A percentile compares a stretch with the other conserved stretches of the same genome.
Conservation (phyloP, 2,888 invertebrate genomes). For the Latrodectus hesperus region DNA sequence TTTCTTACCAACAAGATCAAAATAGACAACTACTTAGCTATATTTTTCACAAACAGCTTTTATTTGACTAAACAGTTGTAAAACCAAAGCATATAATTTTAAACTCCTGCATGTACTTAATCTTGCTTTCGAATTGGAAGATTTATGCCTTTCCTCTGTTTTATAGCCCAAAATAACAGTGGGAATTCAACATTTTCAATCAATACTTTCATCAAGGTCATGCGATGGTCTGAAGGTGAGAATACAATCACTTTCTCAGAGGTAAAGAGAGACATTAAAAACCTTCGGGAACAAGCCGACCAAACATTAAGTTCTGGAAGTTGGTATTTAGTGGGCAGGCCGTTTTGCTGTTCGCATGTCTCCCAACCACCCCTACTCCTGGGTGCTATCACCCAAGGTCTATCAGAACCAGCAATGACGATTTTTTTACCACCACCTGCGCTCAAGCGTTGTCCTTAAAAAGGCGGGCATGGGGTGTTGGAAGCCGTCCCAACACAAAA, state of each 20-base stretch:
- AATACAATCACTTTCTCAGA: not conserved
- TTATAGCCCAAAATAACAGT: not conserved
- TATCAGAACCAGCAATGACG: not conserved
- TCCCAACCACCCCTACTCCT: conserved; percentile 2
- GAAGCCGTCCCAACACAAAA: conserved; percentile 9
- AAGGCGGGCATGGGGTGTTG: not conserved
- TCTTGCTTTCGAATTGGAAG: too few relatives aligned
- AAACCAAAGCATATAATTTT: too few relatives aligned
- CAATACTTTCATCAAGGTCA: conserved; percentile 10
- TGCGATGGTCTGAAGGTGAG: not conserved
- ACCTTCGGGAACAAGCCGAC: not conserved
- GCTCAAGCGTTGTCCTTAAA: not conserved
- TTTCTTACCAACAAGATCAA: too few relatives aligned
- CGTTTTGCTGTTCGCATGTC: conserved; percentile 3
- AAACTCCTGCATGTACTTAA: too few relatives aligned
- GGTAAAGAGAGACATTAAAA: conserved; percentile 22
- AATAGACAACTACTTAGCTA: too few relatives aligned
- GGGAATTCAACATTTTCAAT: not conserved
- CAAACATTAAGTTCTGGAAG: conserved; percentile 30
- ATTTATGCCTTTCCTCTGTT: conserved; percentile 21
- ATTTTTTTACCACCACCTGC: not conserved
- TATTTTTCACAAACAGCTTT: too few relatives aligned
- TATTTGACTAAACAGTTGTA: too few relatives aligned
- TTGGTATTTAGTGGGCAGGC: conserved; percentile 38
- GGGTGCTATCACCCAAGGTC: not conserved